Evolutionary conservation across 2,797 vertebrate genomes (phyloP).

Genomic region (Halcyon chelicuti): DNA sequence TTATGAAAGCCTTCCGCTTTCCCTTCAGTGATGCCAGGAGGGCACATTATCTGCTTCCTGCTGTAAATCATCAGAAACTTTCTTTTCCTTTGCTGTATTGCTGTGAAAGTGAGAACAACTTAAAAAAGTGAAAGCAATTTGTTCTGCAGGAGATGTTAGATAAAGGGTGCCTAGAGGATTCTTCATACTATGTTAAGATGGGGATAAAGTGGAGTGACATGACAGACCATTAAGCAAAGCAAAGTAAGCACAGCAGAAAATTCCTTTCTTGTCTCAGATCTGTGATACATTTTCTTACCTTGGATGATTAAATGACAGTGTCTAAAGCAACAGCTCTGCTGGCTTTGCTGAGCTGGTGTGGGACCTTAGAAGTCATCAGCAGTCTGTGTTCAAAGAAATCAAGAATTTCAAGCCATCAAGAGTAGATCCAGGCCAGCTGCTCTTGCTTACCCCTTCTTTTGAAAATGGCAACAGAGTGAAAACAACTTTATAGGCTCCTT

Average conservation of each 20-base stretch:
- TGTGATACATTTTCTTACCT: neutral
- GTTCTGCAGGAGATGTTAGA: constrained; percentile 20
- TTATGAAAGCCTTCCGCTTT: constrained; percentile 23
- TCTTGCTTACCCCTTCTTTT: constrained; percentile 88
- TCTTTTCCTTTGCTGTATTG: constrained; percentile 6
- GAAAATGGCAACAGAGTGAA: constrained; percentile 82
- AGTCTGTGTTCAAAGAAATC: constrained; percentile 12
- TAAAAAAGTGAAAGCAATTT: constrained; percentile 30
- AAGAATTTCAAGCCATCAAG: constrained; percentile 2
- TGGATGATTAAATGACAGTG: neutral
- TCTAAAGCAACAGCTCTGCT: constrained; percentile 29
- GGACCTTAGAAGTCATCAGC: constrained; percentile 4
- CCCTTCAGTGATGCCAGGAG: neutral
- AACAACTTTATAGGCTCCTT: neutral
- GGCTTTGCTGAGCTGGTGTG: neutral
- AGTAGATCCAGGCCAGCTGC: constrained; percentile 81
- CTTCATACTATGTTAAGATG: neutral
- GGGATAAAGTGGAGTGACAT: constrained; percentile 17
- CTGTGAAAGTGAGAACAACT: constrained; percentile 41
- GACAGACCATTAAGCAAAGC: constrained; percentile 23
- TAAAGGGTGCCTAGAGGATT: constrained; percentile 34
- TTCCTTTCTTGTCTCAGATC: constrained; percentile 1
- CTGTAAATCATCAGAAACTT: constrained; percentile 13
- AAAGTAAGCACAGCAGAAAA: constrained; percentile 11
- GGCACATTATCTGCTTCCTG: constrained; percentile 3